Evolutionary conservation across 2,113 vertebrate genomes (phyloP), one percentile per base, ranked within the genome.

Genomic region (Hydrochoerus hydrochaeris): DNA sequence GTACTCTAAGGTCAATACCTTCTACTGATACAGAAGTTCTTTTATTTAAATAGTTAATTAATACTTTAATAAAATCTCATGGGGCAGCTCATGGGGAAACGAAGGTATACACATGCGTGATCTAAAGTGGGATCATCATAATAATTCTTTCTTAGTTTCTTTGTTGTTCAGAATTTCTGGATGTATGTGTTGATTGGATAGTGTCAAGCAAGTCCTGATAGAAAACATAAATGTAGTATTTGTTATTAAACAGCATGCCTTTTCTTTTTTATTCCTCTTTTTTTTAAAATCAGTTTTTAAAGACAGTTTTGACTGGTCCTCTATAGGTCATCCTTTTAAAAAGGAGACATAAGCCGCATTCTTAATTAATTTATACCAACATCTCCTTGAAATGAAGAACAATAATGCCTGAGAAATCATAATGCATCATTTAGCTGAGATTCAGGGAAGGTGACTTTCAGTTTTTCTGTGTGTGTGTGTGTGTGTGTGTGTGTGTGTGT

Each of bases 11-110:
- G 20, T 81, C 85, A 97, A 62, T 91, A 78, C 22, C 16, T 95
- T 95, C 89, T 44, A 54, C 96, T 96, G 63, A 92, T 88, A 71
- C 19, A 58, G 19, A 93, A 93, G 96, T 90, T 58, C 81, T 91
- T 7, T 82, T 95, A n/a, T 95, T 94, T 94, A 92, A 84, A 81
- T 86, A 96, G 90, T 49, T 65, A 95, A 97, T 28, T 92, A 81
- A 77, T 71, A 58, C 82, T 86, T 94, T 54, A 69, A 87, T 71
- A 44, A 95, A 97, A 35, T 67, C 90, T 90, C 9, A 52, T 1
- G 49, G 46, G 80, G 30, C 89, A 98, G 28, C n/a, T 90, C 57
- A 69, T 75, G 19, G 95, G 90, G 94, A 82, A 95, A 92, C 94
- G 92, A 96, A 86, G 89, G 52, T n/a, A 78, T 13, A 92, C 32